phyloP scores from a whole-genome alignment of 35 echinoderm and acorn worm species.

The Apostichopus californicus region DNA sequence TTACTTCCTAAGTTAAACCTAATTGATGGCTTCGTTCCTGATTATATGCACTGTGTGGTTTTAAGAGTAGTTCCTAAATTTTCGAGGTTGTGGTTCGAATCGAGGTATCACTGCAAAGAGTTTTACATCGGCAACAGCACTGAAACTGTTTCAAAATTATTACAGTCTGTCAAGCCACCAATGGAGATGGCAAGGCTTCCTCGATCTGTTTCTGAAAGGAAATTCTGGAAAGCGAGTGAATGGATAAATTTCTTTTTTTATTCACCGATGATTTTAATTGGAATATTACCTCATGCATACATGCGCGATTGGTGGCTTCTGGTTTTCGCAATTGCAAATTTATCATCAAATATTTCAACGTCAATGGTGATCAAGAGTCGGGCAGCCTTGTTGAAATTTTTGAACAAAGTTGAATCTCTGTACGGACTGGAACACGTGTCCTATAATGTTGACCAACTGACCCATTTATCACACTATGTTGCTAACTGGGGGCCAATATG shows the following conservation, averaged over 20 bases:
- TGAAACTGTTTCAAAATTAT: neutral
- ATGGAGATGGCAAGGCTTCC: conserved; percentile 31
- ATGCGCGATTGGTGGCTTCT: conserved; percentile 15
- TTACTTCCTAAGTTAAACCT: conserved; percentile 51
- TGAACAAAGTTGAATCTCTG: neutral
- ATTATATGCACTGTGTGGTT: conserved; percentile 46
- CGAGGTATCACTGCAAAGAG: neutral
- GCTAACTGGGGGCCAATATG: conserved; percentile 43
- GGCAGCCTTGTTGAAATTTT: conserved; percentile 18
- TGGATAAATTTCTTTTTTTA: conserved; percentile 58
- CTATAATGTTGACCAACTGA: conserved; percentile 54
- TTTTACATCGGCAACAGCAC: conserved; percentile 7
- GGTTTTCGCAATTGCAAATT: conserved; percentile 12
- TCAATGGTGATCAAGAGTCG: conserved; percentile 7
- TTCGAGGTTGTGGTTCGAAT: conserved; percentile 31
- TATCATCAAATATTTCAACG: conserved; percentile 6
- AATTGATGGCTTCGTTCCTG: conserved; percentile 52
- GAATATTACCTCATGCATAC: conserved; percentile 38
- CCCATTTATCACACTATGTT: conserved; percentile 33
- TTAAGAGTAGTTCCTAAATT: neutral
- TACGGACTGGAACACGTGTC: conserved; percentile 51
- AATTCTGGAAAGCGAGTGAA: conserved; percentile 64
- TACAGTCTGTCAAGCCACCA: conserved; percentile 20
- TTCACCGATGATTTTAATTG: neutral
- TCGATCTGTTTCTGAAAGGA: conserved; percentile 13